Conservation (phyloP, 2,797 vertebrate species). For the Macropus fuliginosus region DNA sequence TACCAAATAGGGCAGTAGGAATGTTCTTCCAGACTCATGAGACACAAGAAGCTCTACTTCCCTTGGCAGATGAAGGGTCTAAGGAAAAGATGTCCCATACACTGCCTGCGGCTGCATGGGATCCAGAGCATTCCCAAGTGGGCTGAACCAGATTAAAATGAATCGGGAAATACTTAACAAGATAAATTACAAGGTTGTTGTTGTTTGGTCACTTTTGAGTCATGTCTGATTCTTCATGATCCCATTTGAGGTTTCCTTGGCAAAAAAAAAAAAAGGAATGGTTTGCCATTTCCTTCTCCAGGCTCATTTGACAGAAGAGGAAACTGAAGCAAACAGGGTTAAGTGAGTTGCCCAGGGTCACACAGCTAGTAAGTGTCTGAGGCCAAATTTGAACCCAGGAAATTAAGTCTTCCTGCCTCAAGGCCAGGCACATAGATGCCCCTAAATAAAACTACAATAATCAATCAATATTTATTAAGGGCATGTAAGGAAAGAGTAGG, state of each 20-base stretch:
- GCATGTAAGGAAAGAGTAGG: neutral
- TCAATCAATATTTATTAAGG: neutral
- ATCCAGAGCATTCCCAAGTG: neutral
- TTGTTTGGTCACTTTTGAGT: neutral
- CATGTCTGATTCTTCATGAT: neutral
- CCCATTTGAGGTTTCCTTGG: neutral
- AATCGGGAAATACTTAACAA: neutral
- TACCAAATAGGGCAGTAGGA: neutral
- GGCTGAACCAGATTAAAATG: neutral
- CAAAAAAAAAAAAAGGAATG: neutral
- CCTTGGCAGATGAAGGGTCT: neutral
- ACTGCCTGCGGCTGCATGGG: neutral
- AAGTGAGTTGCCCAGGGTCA: neutral
- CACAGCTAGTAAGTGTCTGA: neutral
- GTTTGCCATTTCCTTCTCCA: neutral
- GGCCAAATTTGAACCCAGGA: neutral
- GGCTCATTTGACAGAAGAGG: neutral
- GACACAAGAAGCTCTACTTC: neutral
- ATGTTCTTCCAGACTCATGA: neutral
- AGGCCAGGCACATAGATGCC: neutral
- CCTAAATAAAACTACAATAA: neutral
- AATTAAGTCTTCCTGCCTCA: neutral
- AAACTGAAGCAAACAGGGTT: no score
- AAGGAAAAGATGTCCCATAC: neutral
- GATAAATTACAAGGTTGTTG: neutral